A percentile compares a stretch with the other conserved stretches of the same genome.
Evolutionary conservation across 1,140 invertebrate genomes (phyloP).

Genomic region (Stenopsyche tienmushanensis): DNA sequence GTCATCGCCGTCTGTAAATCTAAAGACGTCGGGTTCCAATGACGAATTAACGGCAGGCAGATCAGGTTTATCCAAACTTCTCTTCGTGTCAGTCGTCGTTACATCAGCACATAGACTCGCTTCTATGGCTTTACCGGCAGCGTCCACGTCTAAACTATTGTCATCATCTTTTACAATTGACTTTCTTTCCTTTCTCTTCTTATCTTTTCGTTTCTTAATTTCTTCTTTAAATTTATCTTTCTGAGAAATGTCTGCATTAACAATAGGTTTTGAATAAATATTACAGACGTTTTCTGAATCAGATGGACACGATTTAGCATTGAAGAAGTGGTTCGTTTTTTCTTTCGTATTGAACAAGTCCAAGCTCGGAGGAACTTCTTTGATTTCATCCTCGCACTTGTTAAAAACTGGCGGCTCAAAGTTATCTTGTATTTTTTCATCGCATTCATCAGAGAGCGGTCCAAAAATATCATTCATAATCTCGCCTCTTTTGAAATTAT

Average conservation of each 20-base stretch:
- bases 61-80: conserved; percentile 46
- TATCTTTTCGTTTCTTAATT: conserved; percentile 63
- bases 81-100: conserved; percentile 46
- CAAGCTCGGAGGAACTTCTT: conserved; percentile 19
- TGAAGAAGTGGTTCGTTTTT: conserved; percentile 30
- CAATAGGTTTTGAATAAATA: conserved; percentile 41
- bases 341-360: conserved; percentile 30
- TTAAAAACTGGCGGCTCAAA: background rate
- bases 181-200: conserved; percentile 66
- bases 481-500: conserved; percentile 62
- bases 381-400: conserved; percentile 39
- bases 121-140: conserved; percentile 77
- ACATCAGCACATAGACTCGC: conserved; percentile 69
- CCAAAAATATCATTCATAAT: conserved; percentile 88
- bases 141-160: conserved; percentile 76
- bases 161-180: conserved; percentile 63
- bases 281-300: conserved; percentile 31
- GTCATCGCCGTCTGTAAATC: conserved; percentile 59
- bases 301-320: conserved; percentile 23
- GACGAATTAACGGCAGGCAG: conserved; percentile 40
- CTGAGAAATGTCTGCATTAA: conserved; percentile 43
- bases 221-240: conserved; percentile 57
- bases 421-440: conserved; percentile 37
- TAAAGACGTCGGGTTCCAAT: conserved; percentile 57
- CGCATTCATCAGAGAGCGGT: conserved; percentile 75